A percentile compares a stretch with the other conserved stretches of the same genome.
These are phyloP conservation scores for Ichneumoninae sp. DNA, from an alignment of 2,888 invertebrate species.

Conservation along the genomic window DNA sequence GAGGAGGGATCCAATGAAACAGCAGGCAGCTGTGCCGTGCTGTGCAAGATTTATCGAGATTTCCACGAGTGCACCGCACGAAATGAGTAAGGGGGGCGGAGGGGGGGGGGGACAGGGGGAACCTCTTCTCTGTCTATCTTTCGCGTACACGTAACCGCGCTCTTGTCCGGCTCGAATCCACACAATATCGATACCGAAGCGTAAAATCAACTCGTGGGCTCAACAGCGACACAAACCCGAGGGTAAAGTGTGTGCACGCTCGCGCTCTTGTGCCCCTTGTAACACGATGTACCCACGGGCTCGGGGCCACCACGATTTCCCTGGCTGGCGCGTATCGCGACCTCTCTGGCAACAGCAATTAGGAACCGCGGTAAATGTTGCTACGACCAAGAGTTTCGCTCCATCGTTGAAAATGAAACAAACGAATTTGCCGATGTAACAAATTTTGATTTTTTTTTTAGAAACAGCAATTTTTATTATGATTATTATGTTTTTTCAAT, in stretches of 20 bases:
- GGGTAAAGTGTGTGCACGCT: conserved; percentile 28
- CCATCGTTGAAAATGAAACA: background rate
- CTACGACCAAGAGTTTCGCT: conserved; percentile 1
- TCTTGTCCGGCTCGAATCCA: conserved; percentile 22
- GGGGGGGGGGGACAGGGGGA: background rate
- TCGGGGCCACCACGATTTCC: background rate
- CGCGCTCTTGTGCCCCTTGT: background rate
- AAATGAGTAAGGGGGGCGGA: conserved; percentile 9
- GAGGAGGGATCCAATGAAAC: conserved; percentile 18
- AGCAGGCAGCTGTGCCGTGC: conserved; percentile 42
- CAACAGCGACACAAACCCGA: conserved; percentile 28
- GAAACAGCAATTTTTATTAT: background rate
- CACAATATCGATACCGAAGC: conserved; percentile 54
- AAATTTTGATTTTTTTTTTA: background rate
- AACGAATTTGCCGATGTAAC: no score
- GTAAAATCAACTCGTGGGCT: conserved; percentile 50
- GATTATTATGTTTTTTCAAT: background rate
- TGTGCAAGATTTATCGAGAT: conserved; percentile 63
- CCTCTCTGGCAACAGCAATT: background rate
- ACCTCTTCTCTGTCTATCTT: conserved; percentile 9
- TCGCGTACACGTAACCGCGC: background rate
- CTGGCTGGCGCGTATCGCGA: background rate
- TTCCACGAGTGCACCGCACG: conserved; percentile 48
- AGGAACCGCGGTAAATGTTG: background rate
- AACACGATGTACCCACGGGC: background rate